phyloP scores from a whole-genome alignment of 2,888 invertebrate species.

The Notodonta dromedarius region DNA sequence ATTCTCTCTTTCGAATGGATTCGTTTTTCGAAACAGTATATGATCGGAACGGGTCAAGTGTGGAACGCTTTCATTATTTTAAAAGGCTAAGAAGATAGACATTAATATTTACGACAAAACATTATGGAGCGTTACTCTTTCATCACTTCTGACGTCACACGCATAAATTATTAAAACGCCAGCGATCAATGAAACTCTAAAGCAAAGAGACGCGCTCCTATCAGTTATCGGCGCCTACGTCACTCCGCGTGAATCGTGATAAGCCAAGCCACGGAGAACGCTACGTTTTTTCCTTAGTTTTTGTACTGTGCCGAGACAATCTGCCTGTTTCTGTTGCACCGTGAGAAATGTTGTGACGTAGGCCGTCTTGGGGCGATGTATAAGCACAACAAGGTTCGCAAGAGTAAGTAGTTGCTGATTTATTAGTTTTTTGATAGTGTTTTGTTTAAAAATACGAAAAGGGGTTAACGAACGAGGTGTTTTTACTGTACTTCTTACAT shows the following conservation, averaged over 20 bases:
- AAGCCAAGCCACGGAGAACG: conserved; percentile 8
- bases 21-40: no score
- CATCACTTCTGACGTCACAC: background rate
- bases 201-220: conserved; percentile 20
- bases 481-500: no score
- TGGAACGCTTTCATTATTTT: no score
- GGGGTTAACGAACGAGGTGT: no score
- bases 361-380: conserved; percentile 47
- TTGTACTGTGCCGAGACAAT: conserved; percentile 49
- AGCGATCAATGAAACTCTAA: conserved; percentile 27
- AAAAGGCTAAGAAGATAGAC: no score
- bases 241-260: conserved; percentile 38
- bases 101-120: no score
- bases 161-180: background rate
- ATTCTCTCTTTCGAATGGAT: no score
- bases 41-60: no score
- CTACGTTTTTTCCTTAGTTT: conserved; percentile 44
- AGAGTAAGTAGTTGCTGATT: conserved; percentile 49
- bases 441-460: no score
- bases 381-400: conserved; percentile 51
- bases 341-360: conserved; percentile 52
- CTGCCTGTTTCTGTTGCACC: conserved; percentile 40
- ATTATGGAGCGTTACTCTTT: no score
- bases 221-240: conserved; percentile 39
- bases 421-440: background rate